phyloP scores from a whole-genome alignment of 2,888 invertebrate genomes.

The Parelbella ahira region DNA sequence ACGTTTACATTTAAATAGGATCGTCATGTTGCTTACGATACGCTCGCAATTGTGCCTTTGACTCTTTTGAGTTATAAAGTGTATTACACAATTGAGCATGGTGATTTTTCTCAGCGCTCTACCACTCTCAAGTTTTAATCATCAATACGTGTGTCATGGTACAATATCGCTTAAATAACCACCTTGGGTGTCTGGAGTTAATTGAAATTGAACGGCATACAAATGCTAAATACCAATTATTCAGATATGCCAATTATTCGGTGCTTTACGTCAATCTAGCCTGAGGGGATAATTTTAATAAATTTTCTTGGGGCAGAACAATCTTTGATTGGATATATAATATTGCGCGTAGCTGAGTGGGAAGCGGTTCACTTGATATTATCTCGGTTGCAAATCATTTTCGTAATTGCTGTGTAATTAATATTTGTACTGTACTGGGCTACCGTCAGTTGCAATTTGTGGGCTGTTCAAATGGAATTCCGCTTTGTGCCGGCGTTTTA shows the following conservation, averaged over 20 bases:
- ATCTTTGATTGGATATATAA: conserved; percentile 36
- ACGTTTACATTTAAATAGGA: conserved; percentile 24
- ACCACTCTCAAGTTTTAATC: conserved; percentile 18
- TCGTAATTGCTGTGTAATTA: conserved; percentile 50
- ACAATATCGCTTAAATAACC: conserved; percentile 30
- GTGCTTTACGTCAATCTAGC: conserved; percentile 36
- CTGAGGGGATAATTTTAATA: conserved; percentile 31
- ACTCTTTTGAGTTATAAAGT: conserved; percentile 13
- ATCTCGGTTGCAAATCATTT: conserved; percentile 49
- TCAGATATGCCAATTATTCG: conserved; percentile 34
- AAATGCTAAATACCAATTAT: conserved; percentile 33
- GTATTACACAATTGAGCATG: conserved; percentile 22
- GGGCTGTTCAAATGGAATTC: conserved; percentile 16
- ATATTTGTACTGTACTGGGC: conserved; percentile 36
- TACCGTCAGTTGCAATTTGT: conserved; percentile 23
- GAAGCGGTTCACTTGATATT: conserved; percentile 33
- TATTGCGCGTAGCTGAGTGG: conserved; percentile 37
- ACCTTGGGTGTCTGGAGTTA: conserved; percentile 36
- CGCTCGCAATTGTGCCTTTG: conserved; percentile 24
- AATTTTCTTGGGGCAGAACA: conserved; percentile 32
- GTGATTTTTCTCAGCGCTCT: conserved; percentile 22
- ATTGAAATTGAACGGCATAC: conserved; percentile 34
- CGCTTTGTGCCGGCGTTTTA: neutral
- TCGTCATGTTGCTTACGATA: conserved; percentile 26
- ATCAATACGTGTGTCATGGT: conserved; percentile 32